These are phyloP conservation scores for Drosophila prostipennis DNA, from an alignment of 2,888 invertebrate genomes.

Conservation along the genomic window DNA sequence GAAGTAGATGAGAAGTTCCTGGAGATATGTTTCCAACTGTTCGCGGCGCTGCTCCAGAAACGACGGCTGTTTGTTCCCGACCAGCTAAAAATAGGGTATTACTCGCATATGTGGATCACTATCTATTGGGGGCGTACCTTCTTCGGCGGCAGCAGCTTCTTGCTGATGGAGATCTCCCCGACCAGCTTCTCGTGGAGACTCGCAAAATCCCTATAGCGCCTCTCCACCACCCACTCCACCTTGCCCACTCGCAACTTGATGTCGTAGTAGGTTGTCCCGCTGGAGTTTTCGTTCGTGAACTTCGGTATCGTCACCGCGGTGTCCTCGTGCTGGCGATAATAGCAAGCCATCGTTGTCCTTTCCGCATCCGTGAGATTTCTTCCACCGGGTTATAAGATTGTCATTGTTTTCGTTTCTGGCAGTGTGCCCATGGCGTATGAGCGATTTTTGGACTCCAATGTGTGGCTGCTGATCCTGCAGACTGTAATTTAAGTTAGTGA, in stretches of 20 bases:
- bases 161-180: conserved; percentile 90
- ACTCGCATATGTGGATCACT: neutral
- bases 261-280: conserved; percentile 89
- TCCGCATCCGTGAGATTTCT: conserved; percentile 21
- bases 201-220: conserved; percentile 94
- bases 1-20: conserved; percentile 90
- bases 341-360: conserved; percentile 88
- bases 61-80: conserved; percentile 92
- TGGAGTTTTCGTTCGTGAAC: conserved; percentile 85
- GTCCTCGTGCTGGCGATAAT: conserved; percentile 88
- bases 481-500: too few relatives aligned
- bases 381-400: too few relatives aligned
- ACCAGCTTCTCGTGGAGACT: conserved; percentile 94
- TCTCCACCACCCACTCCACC: conserved; percentile 92
- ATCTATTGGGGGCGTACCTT: conserved; percentile 85
- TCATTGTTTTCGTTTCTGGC: too few relatives aligned
- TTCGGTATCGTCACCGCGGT: conserved; percentile 88
- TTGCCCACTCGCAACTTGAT: conserved; percentile 88
- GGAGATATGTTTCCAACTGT: conserved; percentile 92
- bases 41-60: conserved; percentile 94
- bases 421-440: too few relatives aligned
- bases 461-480: too few relatives aligned
- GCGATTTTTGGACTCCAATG: too few relatives aligned
- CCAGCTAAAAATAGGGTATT: conserved; percentile 42
- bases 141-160: conserved; percentile 95